phyloP scores from a whole-genome alignment of 2,888 invertebrate species.

The Neoaliturus tenellus region DNA sequence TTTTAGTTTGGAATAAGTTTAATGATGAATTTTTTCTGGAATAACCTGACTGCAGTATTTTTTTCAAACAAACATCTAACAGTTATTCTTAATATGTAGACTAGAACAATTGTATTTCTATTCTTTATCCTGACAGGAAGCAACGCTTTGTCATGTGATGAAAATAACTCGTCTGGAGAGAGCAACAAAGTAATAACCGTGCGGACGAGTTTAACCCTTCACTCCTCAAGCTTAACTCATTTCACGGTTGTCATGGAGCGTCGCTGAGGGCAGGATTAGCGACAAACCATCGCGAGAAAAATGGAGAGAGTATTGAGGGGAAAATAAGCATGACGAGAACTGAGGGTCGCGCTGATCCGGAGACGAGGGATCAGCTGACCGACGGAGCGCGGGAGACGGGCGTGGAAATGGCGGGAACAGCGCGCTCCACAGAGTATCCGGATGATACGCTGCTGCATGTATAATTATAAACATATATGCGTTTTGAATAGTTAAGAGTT shows the following conservation, averaged over 20 bases:
- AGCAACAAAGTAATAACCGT: background rate
- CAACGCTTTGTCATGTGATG: too few species aligned
- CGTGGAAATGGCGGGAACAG: background rate
- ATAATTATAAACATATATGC: too few species aligned
- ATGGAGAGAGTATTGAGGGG: background rate
- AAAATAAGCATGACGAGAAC: slow-evolving; percentile 6
- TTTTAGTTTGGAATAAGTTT: too few species aligned
- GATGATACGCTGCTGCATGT: too few species aligned
- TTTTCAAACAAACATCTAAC: too few species aligned
- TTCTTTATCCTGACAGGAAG: too few species aligned
- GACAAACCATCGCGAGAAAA: background rate
- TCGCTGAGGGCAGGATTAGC: background rate
- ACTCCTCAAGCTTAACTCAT: background rate
- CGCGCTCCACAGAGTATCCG: too few species aligned
- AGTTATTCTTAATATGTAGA: too few species aligned
- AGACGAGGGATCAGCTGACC: background rate
- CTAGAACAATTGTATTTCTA: too few species aligned
- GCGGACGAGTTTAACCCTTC: background rate
- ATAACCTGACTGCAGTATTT: too few species aligned
- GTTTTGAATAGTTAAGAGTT: too few species aligned
- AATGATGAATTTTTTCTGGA: too few species aligned
- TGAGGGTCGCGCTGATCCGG: background rate
- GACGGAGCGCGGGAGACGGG: background rate
- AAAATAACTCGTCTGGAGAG: background rate
- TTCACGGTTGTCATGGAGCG: background rate